A percentile compares a stretch with the other conserved stretches of the same genome.
These are phyloP conservation scores for Synergus itoensis DNA, from an alignment of 2,888 invertebrate species.

Conservation along the genomic window DNA sequence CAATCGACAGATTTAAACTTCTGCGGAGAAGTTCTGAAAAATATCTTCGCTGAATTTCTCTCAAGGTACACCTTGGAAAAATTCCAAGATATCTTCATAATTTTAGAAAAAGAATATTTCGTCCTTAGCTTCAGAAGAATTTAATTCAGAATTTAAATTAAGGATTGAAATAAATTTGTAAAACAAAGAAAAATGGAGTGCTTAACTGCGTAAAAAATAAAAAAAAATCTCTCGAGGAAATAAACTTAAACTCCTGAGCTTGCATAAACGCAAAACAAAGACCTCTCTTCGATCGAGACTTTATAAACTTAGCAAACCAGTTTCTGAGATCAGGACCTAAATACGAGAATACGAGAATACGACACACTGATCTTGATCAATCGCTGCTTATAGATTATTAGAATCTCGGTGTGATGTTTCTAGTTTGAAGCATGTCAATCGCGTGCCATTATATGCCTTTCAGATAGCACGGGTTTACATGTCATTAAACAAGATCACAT, in stretches of 20 bases:
- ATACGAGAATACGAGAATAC: neutral
- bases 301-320: neutral
- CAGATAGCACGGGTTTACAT: constrained; percentile 51
- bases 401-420: constrained; percentile 2
- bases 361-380: neutral
- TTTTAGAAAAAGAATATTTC: neutral
- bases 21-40: neutral
- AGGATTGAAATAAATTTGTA: neutral
- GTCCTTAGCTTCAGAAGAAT: neutral
- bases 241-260: neutral
- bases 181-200: neutral
- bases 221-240: constrained; percentile 2
- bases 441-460: constrained; percentile 50
- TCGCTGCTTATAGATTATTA: constrained; percentile 6
- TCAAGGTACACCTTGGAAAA: neutral
- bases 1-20: neutral
- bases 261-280: constrained; percentile 14
- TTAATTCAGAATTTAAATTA: neutral
- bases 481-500: constrained; percentile 49
- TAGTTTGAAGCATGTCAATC: constrained; percentile 44
- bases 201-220: neutral
- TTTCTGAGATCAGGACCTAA: constrained; percentile 6
- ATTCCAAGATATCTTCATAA: constrained; percentile 4
- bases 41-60: neutral
- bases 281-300: neutral